Conservation (phyloP, 2,888 invertebrate genomes). For the Embidobia sp. region DNA sequence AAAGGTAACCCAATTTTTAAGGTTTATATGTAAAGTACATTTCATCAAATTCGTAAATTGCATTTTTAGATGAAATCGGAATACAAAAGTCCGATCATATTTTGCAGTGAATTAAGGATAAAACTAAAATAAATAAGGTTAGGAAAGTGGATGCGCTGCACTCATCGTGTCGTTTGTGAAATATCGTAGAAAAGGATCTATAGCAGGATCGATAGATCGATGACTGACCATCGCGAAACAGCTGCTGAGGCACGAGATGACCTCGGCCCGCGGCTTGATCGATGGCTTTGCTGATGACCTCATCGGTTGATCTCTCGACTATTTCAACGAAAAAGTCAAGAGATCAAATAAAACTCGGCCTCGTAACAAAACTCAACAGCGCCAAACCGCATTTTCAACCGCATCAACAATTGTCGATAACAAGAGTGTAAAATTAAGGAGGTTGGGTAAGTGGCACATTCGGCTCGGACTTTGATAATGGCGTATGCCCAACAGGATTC, state of each 20-base stretch:
- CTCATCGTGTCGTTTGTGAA: conserved; percentile 50
- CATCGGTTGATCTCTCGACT: conserved; percentile 57
- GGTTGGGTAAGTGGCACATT: conserved; percentile 44
- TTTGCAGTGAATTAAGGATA: conserved; percentile 26
- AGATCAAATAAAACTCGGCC: conserved; percentile 53
- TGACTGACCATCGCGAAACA: conserved; percentile 77
- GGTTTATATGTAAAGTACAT: too few species aligned
- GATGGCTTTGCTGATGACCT: conserved; percentile 77
- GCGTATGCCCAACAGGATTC: conserved; percentile 5
- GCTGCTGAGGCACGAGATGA: conserved; percentile 76
- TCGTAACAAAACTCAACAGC: conserved; percentile 30
- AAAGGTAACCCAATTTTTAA: too few species aligned
- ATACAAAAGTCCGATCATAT: background rate
- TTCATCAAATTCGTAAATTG: too few species aligned
- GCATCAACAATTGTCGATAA: conserved; percentile 44
- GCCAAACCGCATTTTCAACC: conserved; percentile 19
- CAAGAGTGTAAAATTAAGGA: conserved; percentile 50
- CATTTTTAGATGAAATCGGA: too few species aligned
- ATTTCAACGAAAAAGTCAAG: conserved; percentile 59
- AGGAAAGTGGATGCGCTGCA: conserved; percentile 36
- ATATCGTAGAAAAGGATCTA: conserved; percentile 75
- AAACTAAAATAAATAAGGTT: conserved; percentile 26
- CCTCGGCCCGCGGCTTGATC: conserved; percentile 76
- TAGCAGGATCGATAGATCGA: conserved; percentile 76
- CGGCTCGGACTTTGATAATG: background rate